These are phyloP conservation scores for Pristis pectinata DNA, from an alignment of 2,797 vertebrate species.

Conservation along the genomic window DNA sequence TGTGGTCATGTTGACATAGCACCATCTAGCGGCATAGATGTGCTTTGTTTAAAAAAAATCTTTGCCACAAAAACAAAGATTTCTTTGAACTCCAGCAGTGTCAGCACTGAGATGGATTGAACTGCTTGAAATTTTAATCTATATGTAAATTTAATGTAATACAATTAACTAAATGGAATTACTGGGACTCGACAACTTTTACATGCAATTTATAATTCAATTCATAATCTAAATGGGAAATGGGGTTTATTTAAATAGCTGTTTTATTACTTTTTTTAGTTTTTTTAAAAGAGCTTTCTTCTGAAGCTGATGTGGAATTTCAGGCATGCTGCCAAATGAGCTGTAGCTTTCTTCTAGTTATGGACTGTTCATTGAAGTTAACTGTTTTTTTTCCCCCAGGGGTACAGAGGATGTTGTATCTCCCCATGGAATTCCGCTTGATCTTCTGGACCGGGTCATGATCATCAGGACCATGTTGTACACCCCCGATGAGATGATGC, in stretches of 20 bases:
- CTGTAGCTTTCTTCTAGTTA: not conserved
- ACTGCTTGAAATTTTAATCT: conserved; percentile 37
- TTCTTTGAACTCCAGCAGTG: conserved; percentile 33
- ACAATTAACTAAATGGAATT: conserved; percentile 37
- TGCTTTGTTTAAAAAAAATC: not conserved
- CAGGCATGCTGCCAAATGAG: conserved; percentile 25
- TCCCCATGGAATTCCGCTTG: conserved; percentile 90
- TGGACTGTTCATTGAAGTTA: not conserved
- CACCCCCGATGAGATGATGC: conserved; percentile 94
- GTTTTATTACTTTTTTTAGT: conserved; percentile 31
- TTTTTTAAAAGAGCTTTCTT: not conserved
- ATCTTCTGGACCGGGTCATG: conserved; percentile 92
- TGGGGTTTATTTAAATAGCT: conserved; percentile 26
- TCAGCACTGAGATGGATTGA: conserved; percentile 37
- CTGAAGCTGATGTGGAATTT: conserved; percentile 15
- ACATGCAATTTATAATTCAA: conserved; percentile 37
- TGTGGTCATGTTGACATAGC: not conserved
- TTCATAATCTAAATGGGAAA: conserved; percentile 38
- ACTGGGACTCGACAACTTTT: conserved; percentile 35
- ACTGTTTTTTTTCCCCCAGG: conserved; percentile 54
- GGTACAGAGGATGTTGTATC: conserved; percentile 90
- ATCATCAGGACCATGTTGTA: conserved; percentile 96
- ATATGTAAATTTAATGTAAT: conserved; percentile 38
- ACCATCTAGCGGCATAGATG: conserved; percentile 14
- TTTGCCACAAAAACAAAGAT: conserved; percentile 30